Base-by-base conservation (phyloP, 2,113 vertebrate species). In the Melierax canorus region DNA sequence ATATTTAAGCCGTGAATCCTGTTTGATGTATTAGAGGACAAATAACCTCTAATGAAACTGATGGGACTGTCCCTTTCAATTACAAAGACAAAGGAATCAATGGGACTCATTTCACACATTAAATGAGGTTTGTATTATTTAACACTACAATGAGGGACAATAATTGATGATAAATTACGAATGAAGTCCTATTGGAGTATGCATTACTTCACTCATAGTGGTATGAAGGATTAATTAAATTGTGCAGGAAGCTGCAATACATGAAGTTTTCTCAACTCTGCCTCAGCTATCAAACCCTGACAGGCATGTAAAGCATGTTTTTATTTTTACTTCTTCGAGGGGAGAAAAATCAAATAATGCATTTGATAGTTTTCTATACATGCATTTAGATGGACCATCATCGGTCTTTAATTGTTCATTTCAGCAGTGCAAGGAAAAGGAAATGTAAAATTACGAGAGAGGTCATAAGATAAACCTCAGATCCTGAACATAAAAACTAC, bases 81-180 rank as follows among this genome's bases (percentile, higher is more conserved):
- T 97, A 95, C 27, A 88, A 92, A 94, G 89, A 95, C 85, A 97
- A 94, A 97, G 59, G 79, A 94, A 97, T 96, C 95, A 95, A 96
- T 97, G 80, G 21, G 86, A 73, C 68, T 97, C 82, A 96, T 97
- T 96, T 96, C 91, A 92, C 82, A 91, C 34, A 3, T 94, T 95
- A 84, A 95, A 96, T 90, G 94, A 96, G 87, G 46, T 53, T 84
- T 51, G 43, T 94, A 45, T 88, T 96, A 94, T 90, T 97, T 96
- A 97, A 91, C 53, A 90, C 78, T 64, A 94, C 78, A 93, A 58
- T 71, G 84, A 89, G 48, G 51, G 55, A 93, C 74, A 84, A 91
- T 89, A 97, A 92, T 79, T 94, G 84, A 91, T 97, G 86, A 94
- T 79, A 90, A 96, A 97, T 97, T 86, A 77, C 60, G 2, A 59